Evolutionary conservation across 2,888 invertebrate species (phyloP), one percentile per base, ranked within the genome.

Genomic region (Encarsia formosa): DNA sequence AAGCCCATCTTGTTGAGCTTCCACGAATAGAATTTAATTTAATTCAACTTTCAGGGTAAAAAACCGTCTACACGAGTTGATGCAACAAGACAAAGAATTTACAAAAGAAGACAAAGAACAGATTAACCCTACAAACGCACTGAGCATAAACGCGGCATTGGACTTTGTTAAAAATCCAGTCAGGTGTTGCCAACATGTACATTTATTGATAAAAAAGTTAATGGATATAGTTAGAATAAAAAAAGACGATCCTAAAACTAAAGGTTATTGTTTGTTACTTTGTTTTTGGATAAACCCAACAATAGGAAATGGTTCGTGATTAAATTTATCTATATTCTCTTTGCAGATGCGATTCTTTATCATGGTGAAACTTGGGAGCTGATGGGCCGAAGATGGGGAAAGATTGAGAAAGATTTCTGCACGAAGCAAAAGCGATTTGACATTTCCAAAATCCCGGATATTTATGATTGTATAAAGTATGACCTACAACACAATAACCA

Each of bases 341-440:
- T 64, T 67, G 43, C 69, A 87, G 95, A 95, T 69, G 88, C 92
- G 4, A 87, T 91, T 52, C 78, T 99, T 6, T 99, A 99, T 75
- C 95, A 98, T 69, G 96, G 96, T 4, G 99, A 99, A 77, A 95
- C 96, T 0, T 98, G 98, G 98, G 98, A 99, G 69, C 77, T 99
- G 57, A 94, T 99, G 90, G 92, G 93, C 5, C 81, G 98, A 18
- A 82, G 98, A 13, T 98, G 98, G 98, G 91, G 92, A 35, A 98
- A 98, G 77, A 89, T 98, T 48, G 94, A 97, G 70, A 97, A 98
- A 75, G 99, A 99, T 75, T 99, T 99, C 72, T 91, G 88, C 66
- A 88, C 91, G 0, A 96, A 96, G 74, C 89, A 88, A 65, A 90
- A 88, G 63, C 82, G 86, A 32, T 99, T 90, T 74, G 99, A 99